Conservation (phyloP, 2,888 invertebrate genomes). For the Microplitis deprimator region DNA sequence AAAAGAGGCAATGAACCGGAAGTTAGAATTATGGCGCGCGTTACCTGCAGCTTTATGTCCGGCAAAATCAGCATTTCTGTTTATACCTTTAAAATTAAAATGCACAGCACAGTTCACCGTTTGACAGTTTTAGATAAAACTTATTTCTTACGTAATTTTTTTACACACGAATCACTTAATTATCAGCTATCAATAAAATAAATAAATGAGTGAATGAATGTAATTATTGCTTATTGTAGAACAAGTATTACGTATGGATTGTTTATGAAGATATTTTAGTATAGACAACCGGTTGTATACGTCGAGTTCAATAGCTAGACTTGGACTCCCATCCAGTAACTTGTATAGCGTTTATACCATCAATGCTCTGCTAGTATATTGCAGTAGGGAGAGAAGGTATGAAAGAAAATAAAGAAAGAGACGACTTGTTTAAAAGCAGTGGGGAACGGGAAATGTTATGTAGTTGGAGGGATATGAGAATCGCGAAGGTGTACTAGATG, state of each 20-base stretch:
- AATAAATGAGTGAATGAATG: not conserved
- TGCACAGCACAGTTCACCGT: not conserved
- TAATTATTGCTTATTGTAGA: not conserved
- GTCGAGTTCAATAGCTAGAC: conserved; percentile 14
- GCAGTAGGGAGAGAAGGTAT: conserved; percentile 22
- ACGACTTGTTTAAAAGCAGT: not conserved
- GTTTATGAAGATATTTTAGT: conserved; percentile 37
- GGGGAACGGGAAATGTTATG: conserved; percentile 36
- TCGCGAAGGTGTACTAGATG: conserved; percentile 14
- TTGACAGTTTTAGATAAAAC: too few relatives aligned
- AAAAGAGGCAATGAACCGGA: conserved; percentile 39
- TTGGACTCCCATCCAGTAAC: conserved; percentile 12
- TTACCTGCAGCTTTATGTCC: conserved; percentile 69
- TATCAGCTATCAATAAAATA: not conserved
- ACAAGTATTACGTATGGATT: conserved; percentile 25
- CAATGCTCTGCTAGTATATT: conserved; percentile 12
- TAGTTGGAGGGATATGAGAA: conserved; percentile 29
- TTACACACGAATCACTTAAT: not conserved
- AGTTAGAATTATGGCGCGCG: conserved; percentile 37
- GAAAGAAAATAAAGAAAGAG: conserved; percentile 24
- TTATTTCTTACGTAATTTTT: not conserved
- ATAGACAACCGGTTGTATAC: conserved; percentile 27
- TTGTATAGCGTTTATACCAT: conserved; percentile 24
- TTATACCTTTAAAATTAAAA: not conserved
- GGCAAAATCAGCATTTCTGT: conserved; percentile 67